Percentiles rank a stretch among this genome's conserved stretches.
Evolutionary conservation across 2,113 vertebrate genomes (phyloP).

Genomic region (Rattus norvegicus): GRCr8 NC_086024.1:45794501-45795000

Average conservation of each 20-base stretch:
- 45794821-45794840: not conserved
- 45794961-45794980: not conserved
- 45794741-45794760: not conserved
- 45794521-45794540: not conserved
- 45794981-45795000: not conserved
- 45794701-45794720: not conserved
- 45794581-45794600: not conserved
- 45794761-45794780: not conserved
- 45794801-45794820: not conserved
- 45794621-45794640: not conserved
- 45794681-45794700: not conserved
- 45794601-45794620: not conserved
- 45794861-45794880: not conserved
- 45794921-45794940: not conserved
- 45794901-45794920: not conserved
- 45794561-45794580: not conserved
- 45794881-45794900: rapidly evolving
- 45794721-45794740: not conserved
- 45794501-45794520: not conserved
- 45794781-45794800: not conserved
- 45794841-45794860: not conserved
- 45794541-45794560: not conserved
- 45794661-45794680: not conserved
- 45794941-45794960: not conserved
- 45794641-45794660: not conserved